phyloP scores from a whole-genome alignment of 2,888 invertebrate genomes.

The Neria commutata region DNA sequence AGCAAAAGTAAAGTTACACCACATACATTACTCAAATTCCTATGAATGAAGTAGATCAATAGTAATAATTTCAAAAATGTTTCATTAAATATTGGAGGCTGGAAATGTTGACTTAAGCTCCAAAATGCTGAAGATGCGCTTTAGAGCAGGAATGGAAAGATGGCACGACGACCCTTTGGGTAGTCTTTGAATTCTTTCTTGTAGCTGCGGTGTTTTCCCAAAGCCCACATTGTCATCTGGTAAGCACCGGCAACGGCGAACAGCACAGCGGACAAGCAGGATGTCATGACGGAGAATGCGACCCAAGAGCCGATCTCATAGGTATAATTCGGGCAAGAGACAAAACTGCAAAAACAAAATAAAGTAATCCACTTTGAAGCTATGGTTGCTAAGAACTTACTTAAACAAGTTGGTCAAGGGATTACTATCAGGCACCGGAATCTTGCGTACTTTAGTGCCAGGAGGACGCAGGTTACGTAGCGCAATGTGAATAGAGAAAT shows the following conservation, averaged over 20 bases:
- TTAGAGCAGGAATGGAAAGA: constrained; percentile 85
- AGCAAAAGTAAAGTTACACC: background rate
- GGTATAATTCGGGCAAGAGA: constrained; percentile 99
- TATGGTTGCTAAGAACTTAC: constrained; percentile 42
- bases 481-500: constrained; percentile 89
- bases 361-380: background rate
- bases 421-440: constrained; percentile 86
- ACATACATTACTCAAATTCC: background rate
- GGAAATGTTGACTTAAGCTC: background rate
- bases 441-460: constrained; percentile 86
- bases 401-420: constrained; percentile 88
- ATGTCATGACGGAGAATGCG: constrained; percentile 92
- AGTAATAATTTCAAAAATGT: background rate
- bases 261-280: constrained; percentile 90
- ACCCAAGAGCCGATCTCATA: constrained; percentile 96
- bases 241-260: constrained; percentile 92
- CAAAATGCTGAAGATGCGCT: constrained; percentile 15
- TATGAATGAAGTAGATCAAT: background rate
- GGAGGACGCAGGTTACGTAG: constrained; percentile 91
- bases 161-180: constrained; percentile 86
- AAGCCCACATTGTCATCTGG: constrained; percentile 98
- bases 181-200: constrained; percentile 92
- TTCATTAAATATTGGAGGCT: background rate
- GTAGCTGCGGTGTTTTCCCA: constrained; percentile 93
- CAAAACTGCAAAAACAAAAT: constrained; percentile 63